Base-by-base conservation (phyloP, 2,797 vertebrate genomes). In the Ataeniobius toweri region DNA sequence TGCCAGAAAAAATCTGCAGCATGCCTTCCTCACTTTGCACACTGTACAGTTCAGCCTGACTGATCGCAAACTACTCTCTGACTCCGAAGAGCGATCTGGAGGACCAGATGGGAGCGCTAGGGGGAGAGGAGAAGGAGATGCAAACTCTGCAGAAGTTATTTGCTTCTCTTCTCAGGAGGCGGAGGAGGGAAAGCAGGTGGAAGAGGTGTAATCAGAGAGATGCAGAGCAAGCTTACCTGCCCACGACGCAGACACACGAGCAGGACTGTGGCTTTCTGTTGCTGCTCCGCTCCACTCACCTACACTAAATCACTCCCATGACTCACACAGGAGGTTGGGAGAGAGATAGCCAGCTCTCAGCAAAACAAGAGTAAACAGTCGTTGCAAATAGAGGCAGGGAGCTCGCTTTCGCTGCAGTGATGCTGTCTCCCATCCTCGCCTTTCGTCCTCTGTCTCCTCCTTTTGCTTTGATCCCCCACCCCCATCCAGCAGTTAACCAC, bases 301-400 rank as follows among this genome's bases (percentile, higher is more conserved):
- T 93, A 67, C 78, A 71, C 75, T 75, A 90, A 85, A 92, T 91
- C 83, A 89, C 92, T 88, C 91, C 88, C 91, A 93, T 87, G 89
- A 85, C 76, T 93, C 91, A 91, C 70, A 74, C 80, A 70, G 92
- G 80, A 85, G 73, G 56, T 0, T n/a, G 73, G 16, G 10, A 41
- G 80, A 51, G 75, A 84, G 75, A 91, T 83, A 89, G 93, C 69
- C 82, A 80, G 74, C 88, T 93, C 89, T 89, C 85, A 83, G 85
- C 41, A 81, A 79, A 91, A 89, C 91, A 84, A 82, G 83, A 83
- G 79, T 82, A 88, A 93, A 90, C 89, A 90, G 80, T 90, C 78
- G 88, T 83, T 79, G 84, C 53, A 85, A 85, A 80, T 82, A 77
- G 82, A 79, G 86, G 79, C 77, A 75, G 69, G 75, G 71, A 39